Evolutionary conservation across 2,888 invertebrate species (phyloP).

Genomic region (Rhamphomyia laevipes): DNA sequence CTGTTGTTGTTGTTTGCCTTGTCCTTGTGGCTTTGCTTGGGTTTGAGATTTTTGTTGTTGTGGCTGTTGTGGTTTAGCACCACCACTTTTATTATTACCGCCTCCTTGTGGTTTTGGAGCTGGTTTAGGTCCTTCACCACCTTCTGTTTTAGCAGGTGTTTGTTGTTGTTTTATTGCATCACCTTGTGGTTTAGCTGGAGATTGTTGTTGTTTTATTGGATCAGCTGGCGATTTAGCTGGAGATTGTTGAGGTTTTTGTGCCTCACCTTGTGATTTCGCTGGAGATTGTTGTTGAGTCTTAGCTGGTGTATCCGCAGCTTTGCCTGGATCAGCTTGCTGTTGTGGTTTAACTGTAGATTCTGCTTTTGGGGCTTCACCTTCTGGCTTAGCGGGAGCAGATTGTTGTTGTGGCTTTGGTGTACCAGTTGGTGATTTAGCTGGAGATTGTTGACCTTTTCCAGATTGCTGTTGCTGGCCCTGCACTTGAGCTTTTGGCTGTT

Average conservation of each 20-base stretch:
- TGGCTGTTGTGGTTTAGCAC: neutral
- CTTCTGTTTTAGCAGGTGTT: neutral
- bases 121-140: neutral
- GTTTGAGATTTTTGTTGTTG: neutral
- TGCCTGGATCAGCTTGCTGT: neutral
- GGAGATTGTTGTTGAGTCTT: conserved; percentile 2
- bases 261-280: neutral
- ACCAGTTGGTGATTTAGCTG: neutral
- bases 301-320: neutral
- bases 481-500: neutral
- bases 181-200: neutral
- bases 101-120: neutral
- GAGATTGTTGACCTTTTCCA: neutral
- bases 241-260: neutral
- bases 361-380: neutral
- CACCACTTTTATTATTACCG: neutral
- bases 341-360: neutral
- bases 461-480: neutral
- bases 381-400: conserved; percentile 2
- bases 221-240: neutral
- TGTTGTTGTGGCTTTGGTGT: conserved; percentile 9
- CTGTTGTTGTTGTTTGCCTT: neutral
- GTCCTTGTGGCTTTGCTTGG: neutral
- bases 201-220: neutral
- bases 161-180: neutral